Conservation (phyloP, 2,888 invertebrate genomes). For the Allophyes oxyacanthae region DNA sequence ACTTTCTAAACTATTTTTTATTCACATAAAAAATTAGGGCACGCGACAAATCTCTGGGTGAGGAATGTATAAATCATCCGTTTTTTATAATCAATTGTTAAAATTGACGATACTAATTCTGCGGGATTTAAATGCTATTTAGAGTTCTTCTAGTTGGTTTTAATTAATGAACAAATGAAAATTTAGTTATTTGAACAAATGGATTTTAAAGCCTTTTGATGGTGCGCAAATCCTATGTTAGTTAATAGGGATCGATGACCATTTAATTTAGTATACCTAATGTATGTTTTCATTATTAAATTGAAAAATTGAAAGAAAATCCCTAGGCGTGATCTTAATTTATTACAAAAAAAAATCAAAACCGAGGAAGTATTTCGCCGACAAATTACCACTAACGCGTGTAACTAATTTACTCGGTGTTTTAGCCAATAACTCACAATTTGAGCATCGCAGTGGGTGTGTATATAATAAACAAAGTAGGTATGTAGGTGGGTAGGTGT, state of each 20-base stretch:
- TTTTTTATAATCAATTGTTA: constrained; percentile 50
- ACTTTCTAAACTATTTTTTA: constrained; percentile 71
- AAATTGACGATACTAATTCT: constrained; percentile 45
- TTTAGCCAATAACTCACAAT: constrained; percentile 70
- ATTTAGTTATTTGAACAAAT: constrained; percentile 18
- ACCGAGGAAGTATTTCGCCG: constrained; percentile 46
- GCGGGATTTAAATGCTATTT: constrained; percentile 49
- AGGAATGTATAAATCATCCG: constrained; percentile 56
- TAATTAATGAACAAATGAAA: constrained; percentile 37
- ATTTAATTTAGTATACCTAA: constrained; percentile 33
- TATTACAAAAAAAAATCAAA: constrained; percentile 37
- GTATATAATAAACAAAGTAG: constrained; percentile 64
- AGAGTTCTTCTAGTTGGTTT: constrained; percentile 31
- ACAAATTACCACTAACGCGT: constrained; percentile 69
- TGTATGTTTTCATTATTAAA: constrained; percentile 23
- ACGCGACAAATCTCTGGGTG: constrained; percentile 73
- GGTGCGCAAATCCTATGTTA: constrained; percentile 20
- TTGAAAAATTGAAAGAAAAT: constrained; percentile 43
- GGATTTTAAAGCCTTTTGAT: constrained; percentile 17
- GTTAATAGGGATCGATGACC: constrained; percentile 25
- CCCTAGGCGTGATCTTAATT: constrained; percentile 28
- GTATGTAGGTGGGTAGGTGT: constrained; percentile 56
- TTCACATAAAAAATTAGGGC: constrained; percentile 77
- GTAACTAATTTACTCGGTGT: constrained; percentile 70
- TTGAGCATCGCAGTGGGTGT: constrained; percentile 64